These are phyloP conservation scores for Stegana nigrithorax DNA, from an alignment of 2,888 invertebrate genomes.

Conservation along the genomic window DNA sequence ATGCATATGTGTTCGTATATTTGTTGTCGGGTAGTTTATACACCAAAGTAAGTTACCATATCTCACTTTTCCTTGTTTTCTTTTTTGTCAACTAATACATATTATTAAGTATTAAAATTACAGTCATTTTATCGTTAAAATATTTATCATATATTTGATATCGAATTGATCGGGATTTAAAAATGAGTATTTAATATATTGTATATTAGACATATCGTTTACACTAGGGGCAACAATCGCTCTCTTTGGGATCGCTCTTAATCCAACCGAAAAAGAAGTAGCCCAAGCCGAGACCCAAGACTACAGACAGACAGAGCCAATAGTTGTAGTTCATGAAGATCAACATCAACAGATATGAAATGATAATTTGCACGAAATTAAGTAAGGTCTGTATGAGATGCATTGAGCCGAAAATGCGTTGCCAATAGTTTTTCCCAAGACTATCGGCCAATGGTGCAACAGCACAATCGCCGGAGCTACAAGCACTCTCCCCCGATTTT, in stretches of 20 bases:
- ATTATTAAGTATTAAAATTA: too few species aligned
- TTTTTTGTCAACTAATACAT: too few species aligned
- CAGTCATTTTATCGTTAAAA: too few species aligned
- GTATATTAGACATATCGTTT: too few species aligned
- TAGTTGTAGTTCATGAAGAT: constrained; percentile 67
- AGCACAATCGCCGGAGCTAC: constrained; percentile 39
- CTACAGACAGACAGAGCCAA: constrained; percentile 65
- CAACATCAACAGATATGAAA: constrained; percentile 67
- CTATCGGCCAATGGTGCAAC: constrained; percentile 47
- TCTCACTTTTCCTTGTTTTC: too few species aligned
- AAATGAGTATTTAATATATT: too few species aligned
- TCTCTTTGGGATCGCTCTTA: constrained; percentile 53
- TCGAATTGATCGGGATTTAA: too few species aligned
- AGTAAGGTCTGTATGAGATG: constrained; percentile 62
- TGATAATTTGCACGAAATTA: constrained; percentile 60
- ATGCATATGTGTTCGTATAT: too few species aligned
- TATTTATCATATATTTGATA: too few species aligned
- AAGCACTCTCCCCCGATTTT: constrained; percentile 34
- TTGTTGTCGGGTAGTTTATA: too few species aligned
- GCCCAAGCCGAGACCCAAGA: constrained; percentile 62
- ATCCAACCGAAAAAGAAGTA: constrained; percentile 67
- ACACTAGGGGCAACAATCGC: constrained; percentile 65
- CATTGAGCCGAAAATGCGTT: constrained; percentile 48
- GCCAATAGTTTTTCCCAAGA: constrained; percentile 39
- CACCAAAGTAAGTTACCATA: too few species aligned